Evolutionary conservation across 1,140 invertebrate species (phyloP), one percentile per base, ranked within the genome.

Genomic region (Piezodorus guildinii): DNA sequence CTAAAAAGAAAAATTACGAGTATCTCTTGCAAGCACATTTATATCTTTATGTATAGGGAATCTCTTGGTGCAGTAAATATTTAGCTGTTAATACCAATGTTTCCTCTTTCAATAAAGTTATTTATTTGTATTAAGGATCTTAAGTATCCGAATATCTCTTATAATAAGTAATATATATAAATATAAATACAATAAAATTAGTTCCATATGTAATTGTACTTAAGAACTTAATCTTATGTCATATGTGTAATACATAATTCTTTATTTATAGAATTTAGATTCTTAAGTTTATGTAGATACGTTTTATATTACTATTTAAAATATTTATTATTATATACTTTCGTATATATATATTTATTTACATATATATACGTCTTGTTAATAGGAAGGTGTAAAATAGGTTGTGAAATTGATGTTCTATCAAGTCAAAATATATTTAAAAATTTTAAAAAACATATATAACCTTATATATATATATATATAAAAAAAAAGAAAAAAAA

Each of bases 201-300:
- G 52, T 56, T 56, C 52, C 52, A 56, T 23, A 56, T 56, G 23
- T 23, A 23, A 56, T 56, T 56, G 52, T 56, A 56, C 52, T 56
- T 56, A 56, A 56, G 52, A 56, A 25, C 23, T 56, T 56, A 56
- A 56, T 56, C 27, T 1, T 56, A 56, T 56, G 23, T 56, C 17
- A 56, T 56, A 23, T 49, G 21, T 49, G 3, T 49, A 10, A 17
- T 19, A 23, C 23, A 56, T 23, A 23, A 21, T 21, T 56, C 52
- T 56, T 23, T 56, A 56, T 56, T 56, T 56, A 56, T 56, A 56
- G 52, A 56, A 12, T 27, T 56, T 56, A 56, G 52, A 23, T 56
- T 49, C 46, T 49, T 56, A 56, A 56, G 17, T 56, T 56, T 56
- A 56, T 56, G 52, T 56, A 56, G 52, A 56, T 56, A 56, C 52